A percentile compares a stretch with the other conserved stretches of the same genome.
These are phyloP conservation scores for Ageneiosus marmoratus DNA, from an alignment of 2,113 vertebrate species.

Conservation along the genomic window DNA sequence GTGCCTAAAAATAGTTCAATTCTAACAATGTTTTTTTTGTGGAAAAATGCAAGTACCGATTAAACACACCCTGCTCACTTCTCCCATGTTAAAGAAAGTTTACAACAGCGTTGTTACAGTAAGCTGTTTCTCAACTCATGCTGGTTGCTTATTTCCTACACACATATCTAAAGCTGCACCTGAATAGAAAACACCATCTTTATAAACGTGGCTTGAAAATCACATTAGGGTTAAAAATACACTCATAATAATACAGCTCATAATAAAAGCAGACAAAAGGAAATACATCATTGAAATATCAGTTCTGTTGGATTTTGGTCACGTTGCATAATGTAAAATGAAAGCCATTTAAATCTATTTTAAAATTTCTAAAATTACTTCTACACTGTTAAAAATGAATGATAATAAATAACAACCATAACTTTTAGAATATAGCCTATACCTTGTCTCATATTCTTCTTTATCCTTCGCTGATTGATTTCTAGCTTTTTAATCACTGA, in stretches of 20 bases:
- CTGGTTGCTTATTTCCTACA: background rate
- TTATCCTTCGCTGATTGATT: background rate
- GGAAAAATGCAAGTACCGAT: background rate
- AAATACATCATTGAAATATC: background rate
- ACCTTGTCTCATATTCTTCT: background rate
- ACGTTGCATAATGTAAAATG: background rate
- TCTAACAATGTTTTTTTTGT: background rate
- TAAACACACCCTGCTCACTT: background rate
- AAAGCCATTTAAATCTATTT: background rate
- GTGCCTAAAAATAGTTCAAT: conserved; percentile 3
- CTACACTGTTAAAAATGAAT: background rate
- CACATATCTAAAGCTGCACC: background rate
- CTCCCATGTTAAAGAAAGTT: background rate
- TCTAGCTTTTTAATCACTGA: background rate
- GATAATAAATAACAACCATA: background rate
- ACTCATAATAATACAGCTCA: no score
- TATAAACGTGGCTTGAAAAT: background rate
- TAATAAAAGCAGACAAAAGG: background rate
- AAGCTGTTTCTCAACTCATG: background rate
- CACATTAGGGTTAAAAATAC: background rate
- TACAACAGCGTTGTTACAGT: background rate
- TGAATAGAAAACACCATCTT: background rate
- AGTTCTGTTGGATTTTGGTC: background rate
- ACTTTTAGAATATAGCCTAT: background rate
- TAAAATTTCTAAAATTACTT: background rate